Base-by-base conservation (phyloP, 2,113 vertebrate species). In the Raja brachyura region DNA sequence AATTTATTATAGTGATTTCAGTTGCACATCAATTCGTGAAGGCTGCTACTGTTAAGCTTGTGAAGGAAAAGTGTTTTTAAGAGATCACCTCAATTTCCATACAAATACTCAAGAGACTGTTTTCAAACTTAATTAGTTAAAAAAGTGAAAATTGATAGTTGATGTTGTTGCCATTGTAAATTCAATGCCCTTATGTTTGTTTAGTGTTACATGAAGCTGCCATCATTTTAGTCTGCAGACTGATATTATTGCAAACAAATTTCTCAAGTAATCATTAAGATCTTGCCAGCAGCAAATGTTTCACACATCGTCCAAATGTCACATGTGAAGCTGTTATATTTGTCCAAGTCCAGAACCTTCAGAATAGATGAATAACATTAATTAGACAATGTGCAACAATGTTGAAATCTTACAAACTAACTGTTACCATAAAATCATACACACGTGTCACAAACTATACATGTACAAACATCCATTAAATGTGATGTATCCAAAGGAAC, bases 191-290 rank as follows among this genome's bases (percentile, higher is more conserved):
- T 48, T 70, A 18, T 70, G 33, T 22, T 70, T 68, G 20, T 31
- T 48, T 25, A 22, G 88, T 90, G 18, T 48, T 68, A 70, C 39
- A 31, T 48, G 63, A 90, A 90, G 33, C 61, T 90, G 39, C 39
- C 31, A 70, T 70, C 33, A 20, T 39, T 39, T 33, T 31, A 48
- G 6, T 90, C 5, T 68, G 68, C 31, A 70, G 10, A 90, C 63
- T 10, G 70, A 90, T 39, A 90, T 39, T 90, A 31, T 90, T 90
- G 88, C 88, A 70, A 90, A 70, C 63, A 90, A 70, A 68, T 22
- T 90, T 31, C 31, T 90, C 39, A 33, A 90, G 66, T 70, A 68
- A 90, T 70, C 63, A 90, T 90, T 90, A 70, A 68, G 68, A 70
- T 70, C 20, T 90, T 70, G 63, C 14, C 88, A 73, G 88, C 18